A percentile compares a stretch with the other conserved stretches of the same genome.
Conservation (phyloP, 2,797 vertebrate genomes). For the Xenopus petersii region DNA sequence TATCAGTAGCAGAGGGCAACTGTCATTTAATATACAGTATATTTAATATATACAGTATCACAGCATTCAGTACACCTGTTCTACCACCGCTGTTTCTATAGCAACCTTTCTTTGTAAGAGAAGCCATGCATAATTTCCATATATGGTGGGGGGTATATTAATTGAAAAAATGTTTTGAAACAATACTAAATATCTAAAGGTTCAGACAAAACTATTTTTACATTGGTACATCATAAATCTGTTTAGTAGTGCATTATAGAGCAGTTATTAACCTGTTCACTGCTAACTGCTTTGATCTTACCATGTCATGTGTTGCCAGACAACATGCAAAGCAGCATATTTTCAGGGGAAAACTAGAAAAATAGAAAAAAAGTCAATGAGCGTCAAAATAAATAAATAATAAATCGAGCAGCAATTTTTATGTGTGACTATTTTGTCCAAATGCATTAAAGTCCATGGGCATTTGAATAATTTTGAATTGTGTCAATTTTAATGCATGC, state of each 20-base stretch:
- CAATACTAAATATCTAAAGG: constrained; percentile 62
- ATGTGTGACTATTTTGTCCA: too few species aligned
- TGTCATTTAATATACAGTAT: constrained; percentile 64
- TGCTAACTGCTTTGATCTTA: too few species aligned
- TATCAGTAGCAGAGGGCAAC: constrained; percentile 67
- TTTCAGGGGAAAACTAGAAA: too few species aligned
- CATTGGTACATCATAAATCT: neutral
- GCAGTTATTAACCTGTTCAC: neutral
- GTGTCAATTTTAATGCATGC: too few species aligned
- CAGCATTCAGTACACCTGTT: constrained; percentile 71
- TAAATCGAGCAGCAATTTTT: too few species aligned
- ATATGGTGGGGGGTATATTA: constrained; percentile 58
- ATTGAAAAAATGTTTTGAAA: constrained; percentile 71
- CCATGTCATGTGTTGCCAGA: too few species aligned
- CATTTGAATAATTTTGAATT: too few species aligned
- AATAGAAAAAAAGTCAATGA: too few species aligned
- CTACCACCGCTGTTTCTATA: constrained; percentile 59
- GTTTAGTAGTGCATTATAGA: neutral
- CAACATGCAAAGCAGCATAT: too few species aligned
- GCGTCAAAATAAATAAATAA: too few species aligned
- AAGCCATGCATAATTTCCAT: constrained; percentile 69
- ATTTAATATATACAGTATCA: constrained; percentile 8
- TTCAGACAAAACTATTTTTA: constrained; percentile 60
- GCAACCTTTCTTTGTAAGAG: constrained; percentile 66
- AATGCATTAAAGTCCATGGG: too few species aligned